Conservation (phyloP, 2,888 invertebrate species). For the Orgyia antiqua region DNA sequence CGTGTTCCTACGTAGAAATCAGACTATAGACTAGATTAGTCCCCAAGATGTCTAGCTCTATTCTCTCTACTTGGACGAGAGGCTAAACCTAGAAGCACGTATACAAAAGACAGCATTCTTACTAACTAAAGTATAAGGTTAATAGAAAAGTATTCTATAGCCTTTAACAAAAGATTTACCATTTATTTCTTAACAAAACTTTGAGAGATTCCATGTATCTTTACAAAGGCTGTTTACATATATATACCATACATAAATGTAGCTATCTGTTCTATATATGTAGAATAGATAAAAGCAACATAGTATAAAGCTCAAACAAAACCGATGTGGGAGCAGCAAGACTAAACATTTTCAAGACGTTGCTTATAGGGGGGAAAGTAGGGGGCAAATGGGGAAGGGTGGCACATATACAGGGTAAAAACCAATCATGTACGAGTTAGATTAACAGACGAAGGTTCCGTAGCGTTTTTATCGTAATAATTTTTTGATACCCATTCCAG, state of each 20-base stretch:
- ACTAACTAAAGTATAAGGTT: too few species aligned
- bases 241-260: conserved; percentile 8
- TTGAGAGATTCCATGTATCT: conserved; percentile 15
- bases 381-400: conserved; percentile 23
- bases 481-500: too few species aligned
- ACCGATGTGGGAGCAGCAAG: conserved; percentile 60
- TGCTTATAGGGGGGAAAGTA: conserved; percentile 39
- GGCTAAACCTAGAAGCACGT: too few species aligned
- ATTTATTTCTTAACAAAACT: conserved; percentile 16
- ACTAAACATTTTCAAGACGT: conserved; percentile 71
- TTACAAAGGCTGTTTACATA: conserved; percentile 14
- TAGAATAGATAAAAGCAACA: conserved; percentile 53
- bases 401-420: conserved; percentile 22
- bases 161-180: conserved; percentile 4
- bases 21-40: too few species aligned
- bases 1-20: too few species aligned
- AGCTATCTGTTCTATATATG: conserved; percentile 44
- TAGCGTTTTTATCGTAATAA: too few species aligned
- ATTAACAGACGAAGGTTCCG: too few species aligned
- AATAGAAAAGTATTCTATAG: too few species aligned
- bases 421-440: too few species aligned
- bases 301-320: conserved; percentile 67
- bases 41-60: too few species aligned
- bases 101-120: too few species aligned
- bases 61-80: too few species aligned